Evolutionary conservation across 2,797 vertebrate species (phyloP).

Genomic region (Dendrocincla fuliginosa): DNA sequence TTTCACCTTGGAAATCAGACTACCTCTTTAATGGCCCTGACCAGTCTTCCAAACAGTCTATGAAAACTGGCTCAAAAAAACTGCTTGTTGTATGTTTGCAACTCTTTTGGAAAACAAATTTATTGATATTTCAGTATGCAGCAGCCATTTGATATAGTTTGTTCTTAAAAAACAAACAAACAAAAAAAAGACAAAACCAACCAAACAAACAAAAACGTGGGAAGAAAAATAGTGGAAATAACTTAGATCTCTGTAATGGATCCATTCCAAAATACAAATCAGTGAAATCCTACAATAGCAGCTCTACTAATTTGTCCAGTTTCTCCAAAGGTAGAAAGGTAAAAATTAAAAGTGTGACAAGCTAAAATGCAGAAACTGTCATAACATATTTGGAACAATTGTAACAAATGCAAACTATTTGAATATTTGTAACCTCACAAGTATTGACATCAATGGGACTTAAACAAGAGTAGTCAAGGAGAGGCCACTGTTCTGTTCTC

Average conservation of each 20-base stretch:
- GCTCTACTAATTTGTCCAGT: neutral
- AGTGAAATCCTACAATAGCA: neutral
- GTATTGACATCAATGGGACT: neutral
- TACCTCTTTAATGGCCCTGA: neutral
- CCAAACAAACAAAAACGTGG: neutral
- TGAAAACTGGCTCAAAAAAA: neutral
- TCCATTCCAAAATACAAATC: neutral
- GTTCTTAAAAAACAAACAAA: neutral
- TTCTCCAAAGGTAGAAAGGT: neutral
- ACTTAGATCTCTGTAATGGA: neutral
- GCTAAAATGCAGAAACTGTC: neutral
- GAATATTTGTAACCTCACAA: neutral
- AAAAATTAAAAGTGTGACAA: neutral
- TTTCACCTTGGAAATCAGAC: neutral
- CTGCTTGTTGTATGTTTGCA: neutral
- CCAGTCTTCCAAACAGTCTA: neutral
- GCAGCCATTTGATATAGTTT: neutral
- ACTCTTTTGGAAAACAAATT: neutral
- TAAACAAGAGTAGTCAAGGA: neutral
- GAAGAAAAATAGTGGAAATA: neutral
- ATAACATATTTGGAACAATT: neutral
- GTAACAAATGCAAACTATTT: neutral
- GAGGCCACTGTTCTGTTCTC: neutral
- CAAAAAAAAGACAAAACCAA: neutral
- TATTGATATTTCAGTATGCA: neutral